Evolutionary conservation across 2,797 vertebrate genomes (phyloP).

Genomic region (Enteromius afrohamiltoni): DNA sequence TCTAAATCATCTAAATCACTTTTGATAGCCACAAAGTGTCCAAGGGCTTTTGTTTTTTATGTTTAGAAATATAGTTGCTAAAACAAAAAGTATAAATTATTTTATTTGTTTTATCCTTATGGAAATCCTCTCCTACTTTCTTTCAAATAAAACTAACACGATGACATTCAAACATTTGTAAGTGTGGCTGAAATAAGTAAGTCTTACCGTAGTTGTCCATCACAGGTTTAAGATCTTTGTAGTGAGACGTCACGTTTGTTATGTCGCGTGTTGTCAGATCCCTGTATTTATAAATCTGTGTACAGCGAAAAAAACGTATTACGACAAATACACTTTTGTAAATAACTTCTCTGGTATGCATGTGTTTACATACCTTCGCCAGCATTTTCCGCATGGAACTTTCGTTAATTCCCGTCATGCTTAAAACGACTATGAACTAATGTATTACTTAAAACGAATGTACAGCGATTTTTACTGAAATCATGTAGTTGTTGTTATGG

Average conservation of each 20-base stretch:
- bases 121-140: too few relatives aligned
- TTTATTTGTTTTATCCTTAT: background rate
- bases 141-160: background rate
- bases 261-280: conserved; percentile 93
- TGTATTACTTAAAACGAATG: background rate
- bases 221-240: conserved; percentile 95
- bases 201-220: conserved; percentile 91
- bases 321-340: background rate
- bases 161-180: background rate
- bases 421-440: background rate
- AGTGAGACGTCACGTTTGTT: conserved; percentile 86
- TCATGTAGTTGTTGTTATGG: background rate
- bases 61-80: background rate
- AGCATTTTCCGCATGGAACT: conserved; percentile 45
- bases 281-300: conserved; percentile 92
- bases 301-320: background rate
- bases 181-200: background rate
- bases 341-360: background rate
- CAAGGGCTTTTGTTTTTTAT: background rate
- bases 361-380: conserved; percentile 46
- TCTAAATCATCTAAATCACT: background rate
- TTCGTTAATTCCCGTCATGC: conserved; percentile 44
- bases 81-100: background rate
- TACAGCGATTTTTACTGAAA: background rate
- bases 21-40: background rate